Evolutionary conservation across 2,797 vertebrate genomes (phyloP), one percentile per base, ranked within the genome.

Genomic region (Lacerta bilineata): DNA sequence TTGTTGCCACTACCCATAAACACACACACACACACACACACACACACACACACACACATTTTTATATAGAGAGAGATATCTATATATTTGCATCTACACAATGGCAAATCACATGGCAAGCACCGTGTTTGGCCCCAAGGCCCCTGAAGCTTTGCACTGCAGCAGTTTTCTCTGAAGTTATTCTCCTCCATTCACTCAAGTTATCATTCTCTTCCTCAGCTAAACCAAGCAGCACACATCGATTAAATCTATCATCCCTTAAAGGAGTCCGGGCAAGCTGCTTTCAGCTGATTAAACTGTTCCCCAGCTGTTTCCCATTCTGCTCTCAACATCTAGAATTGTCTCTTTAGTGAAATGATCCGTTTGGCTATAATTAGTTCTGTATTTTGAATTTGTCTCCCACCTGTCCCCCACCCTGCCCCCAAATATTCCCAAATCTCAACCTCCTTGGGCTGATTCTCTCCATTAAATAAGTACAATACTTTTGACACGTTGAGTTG

Each of bases 191-290:
- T 82, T 76, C 87, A 81, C 23, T 86, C 85, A 59, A 55, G 91
- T 84, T 23, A 18, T 85, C 69, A 50, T 82, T 87, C 77, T 2
- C 10, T 90, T 87, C 41, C 18, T 4, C 23, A 59, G 61, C 90
- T 84, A 86, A 93, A 85, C 90, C 87, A 85, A 50, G 75, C 80
- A 82, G 59, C 33, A 10, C 6, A n/a, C 74, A 83, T 77, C 89
- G 86, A 88, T 93, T 89, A 89, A 92, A 87, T 69, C 55, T 59
- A 55, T 74, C 71, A 25, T 66, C 90, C 89, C 80, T 91, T 66
- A 80, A 87, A 74, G 55, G 43, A 77, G 61, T 75, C 64, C 76
- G 68, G 77, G 85, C 71, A 0, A 4, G 68, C 75, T 83, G 84
- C 43, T 46, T 90, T 88, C 33, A 29, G 33, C 78, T 87, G 80